Base-by-base conservation (phyloP, 2,797 vertebrate species). In the Thunnus albacares region DNA sequence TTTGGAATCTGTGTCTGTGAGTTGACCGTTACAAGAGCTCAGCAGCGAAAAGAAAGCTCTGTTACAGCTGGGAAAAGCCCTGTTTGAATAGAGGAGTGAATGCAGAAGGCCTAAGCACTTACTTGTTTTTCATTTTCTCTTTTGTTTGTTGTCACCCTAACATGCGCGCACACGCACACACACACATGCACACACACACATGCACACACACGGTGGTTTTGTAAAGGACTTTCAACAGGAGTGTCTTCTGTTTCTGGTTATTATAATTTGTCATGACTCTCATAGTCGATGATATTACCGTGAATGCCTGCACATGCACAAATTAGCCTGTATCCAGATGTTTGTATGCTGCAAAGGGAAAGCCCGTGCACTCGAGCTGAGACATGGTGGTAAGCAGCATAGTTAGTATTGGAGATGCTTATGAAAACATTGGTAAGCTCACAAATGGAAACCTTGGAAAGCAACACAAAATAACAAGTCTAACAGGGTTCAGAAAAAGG, bases 1-100 rank as follows among this genome's bases (percentile, higher is more conserved):
- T 90, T 85, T 91, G 89, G 88, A 90, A 90, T 92, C 83, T 85
- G 61, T 92, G 85, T 85, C 86, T 81, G 85, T 73, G 84, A 92
- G 83, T 83, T 84, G 79, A 88, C 84, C 71, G 58, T 71, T 80
- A 93, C 90, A 90, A 93, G 87, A 84, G 87, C 83, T 86, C 71
- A 82, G 65, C 33, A 47, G 38, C 35, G 78, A 77, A 94, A 93
- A 87, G 85, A 90, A 91, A 87, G 87, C 84, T 90, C 86, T 90
- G 82, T 89, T 89, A 89, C 72, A 89, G 74, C 90, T 82, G 83
- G 59, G 62, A 84, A 90, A 89, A 87, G 70, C 62, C 71, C 62
- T 38, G 49, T 71, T 85, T 90, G 75, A 93, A 89, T 79, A 79
- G 67, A 79, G 65, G 57, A 64, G 69, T 89, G 63, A 89, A 90